Evolutionary conservation across 1,140 invertebrate genomes (phyloP).

Genomic region (Cotesia vestalis): DNA sequence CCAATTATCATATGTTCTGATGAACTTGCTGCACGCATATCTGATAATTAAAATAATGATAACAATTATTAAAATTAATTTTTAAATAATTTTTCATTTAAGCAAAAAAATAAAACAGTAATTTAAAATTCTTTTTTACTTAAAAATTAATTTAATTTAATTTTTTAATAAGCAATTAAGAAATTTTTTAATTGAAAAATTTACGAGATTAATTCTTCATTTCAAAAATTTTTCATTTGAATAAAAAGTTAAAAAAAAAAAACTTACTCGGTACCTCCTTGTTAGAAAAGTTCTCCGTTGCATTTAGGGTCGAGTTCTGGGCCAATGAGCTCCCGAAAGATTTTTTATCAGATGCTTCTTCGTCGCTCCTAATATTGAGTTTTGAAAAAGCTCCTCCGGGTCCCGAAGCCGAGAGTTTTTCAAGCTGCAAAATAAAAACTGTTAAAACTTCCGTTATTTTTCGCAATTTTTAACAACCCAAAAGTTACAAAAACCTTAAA

Average conservation of each 20-base stretch:
- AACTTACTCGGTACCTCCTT: not conserved
- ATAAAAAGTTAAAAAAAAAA: too few relatives aligned
- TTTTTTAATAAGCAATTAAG: too few relatives aligned
- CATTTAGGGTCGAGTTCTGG: slow-evolving; percentile 3
- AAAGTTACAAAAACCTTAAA: not conserved
- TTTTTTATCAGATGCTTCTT: not conserved
- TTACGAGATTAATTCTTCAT: not conserved
- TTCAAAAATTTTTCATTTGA: not conserved
- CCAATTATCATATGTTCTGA: not conserved
- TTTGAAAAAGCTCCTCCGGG: not conserved
- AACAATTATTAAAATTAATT: too few relatives aligned
- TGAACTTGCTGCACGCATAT: not conserved
- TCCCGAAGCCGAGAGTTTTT: not conserved
- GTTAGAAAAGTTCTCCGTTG: not conserved
- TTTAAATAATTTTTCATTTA: too few relatives aligned
- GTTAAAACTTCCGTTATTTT: not conserved
- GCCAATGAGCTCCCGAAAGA: not conserved
- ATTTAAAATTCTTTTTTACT: too few relatives aligned
- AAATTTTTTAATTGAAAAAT: too few relatives aligned
- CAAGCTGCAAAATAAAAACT: not conserved
- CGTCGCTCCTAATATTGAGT: not conserved
- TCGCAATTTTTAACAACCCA: too few relatives aligned
- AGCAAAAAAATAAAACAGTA: too few relatives aligned
- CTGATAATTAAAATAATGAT: too few relatives aligned
- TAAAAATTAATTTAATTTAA: too few relatives aligned